These are phyloP conservation scores for Mus spretus DNA, from an alignment of 2,797 vertebrate genomes.

Conservation along the genomic window DNA sequence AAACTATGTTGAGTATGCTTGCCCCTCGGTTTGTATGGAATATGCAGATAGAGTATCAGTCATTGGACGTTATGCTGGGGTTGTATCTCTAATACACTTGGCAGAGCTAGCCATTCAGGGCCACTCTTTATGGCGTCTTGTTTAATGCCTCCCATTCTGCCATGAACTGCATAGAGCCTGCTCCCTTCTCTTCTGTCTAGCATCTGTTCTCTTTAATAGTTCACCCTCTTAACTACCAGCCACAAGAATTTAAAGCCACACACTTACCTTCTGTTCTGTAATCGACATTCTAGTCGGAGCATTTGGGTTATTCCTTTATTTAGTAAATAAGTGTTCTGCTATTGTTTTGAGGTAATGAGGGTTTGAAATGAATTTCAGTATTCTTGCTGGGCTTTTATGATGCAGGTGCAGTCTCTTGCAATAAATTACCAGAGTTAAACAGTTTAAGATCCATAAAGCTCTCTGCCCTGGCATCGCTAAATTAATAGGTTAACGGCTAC, in stretches of 20 bases:
- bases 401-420: slow-evolving; percentile 55
- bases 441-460: slow-evolving; percentile 34
- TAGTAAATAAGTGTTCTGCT: slow-evolving; percentile 61
- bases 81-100: background rate
- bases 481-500: slow-evolving; percentile 65
- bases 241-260: background rate
- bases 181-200: background rate
- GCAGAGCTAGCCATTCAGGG: background rate
- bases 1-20: background rate
- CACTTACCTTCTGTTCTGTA: slow-evolving; percentile 27
- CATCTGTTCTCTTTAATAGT: slow-evolving; percentile 34
- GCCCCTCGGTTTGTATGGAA: background rate
- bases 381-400: slow-evolving; percentile 39
- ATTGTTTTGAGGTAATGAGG: slow-evolving; percentile 51
- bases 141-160: background rate
- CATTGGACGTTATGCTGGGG: background rate
- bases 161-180: background rate
- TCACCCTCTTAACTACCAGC: slow-evolving; percentile 16
- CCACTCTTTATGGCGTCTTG: background rate
- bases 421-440: slow-evolving; percentile 62
- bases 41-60: background rate
- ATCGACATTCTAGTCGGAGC: background rate
- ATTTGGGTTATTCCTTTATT: slow-evolving; percentile 59
- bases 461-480: background rate
- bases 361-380: slow-evolving; percentile 64